These are phyloP conservation scores for Leptopilina boulardi DNA, from an alignment of 1,140 invertebrate genomes.

Conservation along the genomic window DNA sequence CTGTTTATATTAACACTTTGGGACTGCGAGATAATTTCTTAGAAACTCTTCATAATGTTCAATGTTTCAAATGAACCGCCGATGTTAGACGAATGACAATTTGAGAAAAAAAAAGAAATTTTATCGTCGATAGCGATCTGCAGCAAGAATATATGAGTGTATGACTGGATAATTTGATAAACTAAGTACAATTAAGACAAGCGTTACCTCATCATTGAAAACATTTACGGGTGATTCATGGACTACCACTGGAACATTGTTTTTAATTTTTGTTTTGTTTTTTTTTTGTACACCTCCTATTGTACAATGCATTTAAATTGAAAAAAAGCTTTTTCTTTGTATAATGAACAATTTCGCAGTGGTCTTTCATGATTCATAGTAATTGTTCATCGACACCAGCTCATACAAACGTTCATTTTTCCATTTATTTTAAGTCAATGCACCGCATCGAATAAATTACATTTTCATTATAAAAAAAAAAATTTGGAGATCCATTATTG, in stretches of 20 bases:
- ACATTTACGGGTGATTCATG: constrained; percentile 62
- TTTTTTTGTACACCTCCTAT: constrained; percentile 63
- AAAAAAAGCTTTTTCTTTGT: constrained; percentile 59
- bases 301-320: constrained; percentile 71
- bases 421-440: constrained; percentile 78
- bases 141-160: constrained; percentile 74
- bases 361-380: constrained; percentile 66
- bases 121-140: constrained; percentile 64
- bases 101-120: constrained; percentile 50
- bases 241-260: constrained; percentile 36
- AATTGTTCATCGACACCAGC: constrained; percentile 74
- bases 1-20: constrained; percentile 49
- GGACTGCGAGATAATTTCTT: constrained; percentile 71
- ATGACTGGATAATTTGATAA: constrained; percentile 78
- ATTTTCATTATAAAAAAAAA: constrained; percentile 76
- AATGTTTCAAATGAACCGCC: constrained; percentile 68
- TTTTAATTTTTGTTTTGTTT: neutral
- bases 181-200: constrained; percentile 78
- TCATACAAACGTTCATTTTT: constrained; percentile 77
- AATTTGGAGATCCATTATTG: constrained; percentile 25
- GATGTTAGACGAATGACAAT: constrained; percentile 68
- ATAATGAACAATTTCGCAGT: constrained; percentile 53
- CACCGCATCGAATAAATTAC: constrained; percentile 79
- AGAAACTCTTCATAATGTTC: constrained; percentile 62
- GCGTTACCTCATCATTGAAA: constrained; percentile 78